These are phyloP conservation scores for Ceyx cyanopectus DNA, from an alignment of 2,113 vertebrate species.

Conservation along the genomic window DNA sequence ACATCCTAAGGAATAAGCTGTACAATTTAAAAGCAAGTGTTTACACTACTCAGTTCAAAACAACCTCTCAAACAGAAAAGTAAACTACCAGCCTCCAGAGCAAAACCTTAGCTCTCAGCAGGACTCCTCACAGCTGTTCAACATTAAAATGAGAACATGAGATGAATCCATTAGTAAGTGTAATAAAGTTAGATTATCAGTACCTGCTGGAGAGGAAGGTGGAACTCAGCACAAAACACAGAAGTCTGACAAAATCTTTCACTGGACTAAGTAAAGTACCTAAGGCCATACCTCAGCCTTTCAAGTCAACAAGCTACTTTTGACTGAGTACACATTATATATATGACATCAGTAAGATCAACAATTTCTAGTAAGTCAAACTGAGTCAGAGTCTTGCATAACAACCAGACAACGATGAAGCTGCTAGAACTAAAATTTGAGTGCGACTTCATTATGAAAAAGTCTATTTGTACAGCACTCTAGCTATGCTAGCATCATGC, in stretches of 20 bases:
- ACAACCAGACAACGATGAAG: not conserved
- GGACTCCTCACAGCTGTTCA: slow-evolving; percentile 64
- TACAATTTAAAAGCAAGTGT: not conserved
- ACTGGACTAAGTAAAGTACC: not conserved
- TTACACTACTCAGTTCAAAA: slow-evolving; percentile 39
- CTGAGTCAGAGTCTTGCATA: not conserved
- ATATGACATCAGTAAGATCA: not conserved
- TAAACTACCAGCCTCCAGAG: slow-evolving; percentile 50
- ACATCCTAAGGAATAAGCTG: slow-evolving; percentile 1
- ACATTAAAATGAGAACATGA: slow-evolving; percentile 55
- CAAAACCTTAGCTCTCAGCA: slow-evolving; percentile 55
- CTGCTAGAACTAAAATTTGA: not conserved
- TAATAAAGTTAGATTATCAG: slow-evolving; percentile 17
- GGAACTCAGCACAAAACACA: not conserved
- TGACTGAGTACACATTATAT: not conserved
- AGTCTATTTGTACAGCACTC: not conserved
- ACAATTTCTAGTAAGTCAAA: not conserved
- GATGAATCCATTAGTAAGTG: slow-evolving; percentile 3
- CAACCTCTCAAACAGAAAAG: slow-evolving; percentile 37
- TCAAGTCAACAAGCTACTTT: not conserved
- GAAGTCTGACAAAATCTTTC: not conserved
- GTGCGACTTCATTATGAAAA: not conserved
- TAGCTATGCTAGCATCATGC: not conserved
- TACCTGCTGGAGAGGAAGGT: not conserved
- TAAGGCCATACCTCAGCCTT: not conserved